Conservation (phyloP, 2,113 vertebrate genomes). For the Rhadina sibilatrix region DNA sequence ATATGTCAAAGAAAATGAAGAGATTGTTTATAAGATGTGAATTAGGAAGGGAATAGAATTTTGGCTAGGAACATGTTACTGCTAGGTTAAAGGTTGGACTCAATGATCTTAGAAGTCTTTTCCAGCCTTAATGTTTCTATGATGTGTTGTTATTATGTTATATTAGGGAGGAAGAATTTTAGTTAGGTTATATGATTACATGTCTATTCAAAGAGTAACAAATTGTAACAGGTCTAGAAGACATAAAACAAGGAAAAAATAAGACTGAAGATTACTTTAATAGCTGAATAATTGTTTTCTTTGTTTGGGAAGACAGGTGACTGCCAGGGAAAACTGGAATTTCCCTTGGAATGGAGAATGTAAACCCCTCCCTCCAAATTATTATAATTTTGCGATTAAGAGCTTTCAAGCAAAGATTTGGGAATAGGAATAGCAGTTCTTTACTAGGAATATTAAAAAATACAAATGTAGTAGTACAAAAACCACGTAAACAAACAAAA, state of each 20-base stretch:
- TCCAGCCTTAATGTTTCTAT: not conserved
- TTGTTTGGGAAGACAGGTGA: too few relatives aligned
- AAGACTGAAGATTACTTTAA: not conserved
- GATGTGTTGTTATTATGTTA: not conserved
- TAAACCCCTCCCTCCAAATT: too few relatives aligned
- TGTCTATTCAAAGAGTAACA: not conserved
- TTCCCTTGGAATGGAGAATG: too few relatives aligned
- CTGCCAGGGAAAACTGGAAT: too few relatives aligned
- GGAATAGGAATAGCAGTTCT: too few relatives aligned
- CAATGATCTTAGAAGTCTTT: not conserved
- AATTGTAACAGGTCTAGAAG: not conserved
- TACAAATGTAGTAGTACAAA: too few relatives aligned
- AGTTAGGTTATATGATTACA: not conserved
- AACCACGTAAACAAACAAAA: too few relatives aligned
- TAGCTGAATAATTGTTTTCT: accelerated
- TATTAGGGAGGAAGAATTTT: not conserved
- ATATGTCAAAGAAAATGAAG: not conserved
- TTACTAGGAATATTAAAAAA: too few relatives aligned
- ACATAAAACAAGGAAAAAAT: not conserved
- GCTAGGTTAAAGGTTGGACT: not conserved
- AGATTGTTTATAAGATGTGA: not conserved
- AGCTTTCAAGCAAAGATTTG: too few relatives aligned
- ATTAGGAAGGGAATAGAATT: not conserved
- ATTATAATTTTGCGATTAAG: too few relatives aligned
- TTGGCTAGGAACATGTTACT: not conserved